Conservation (phyloP, 1,140 invertebrate species). For the Cotesia vestalis region DNA sequence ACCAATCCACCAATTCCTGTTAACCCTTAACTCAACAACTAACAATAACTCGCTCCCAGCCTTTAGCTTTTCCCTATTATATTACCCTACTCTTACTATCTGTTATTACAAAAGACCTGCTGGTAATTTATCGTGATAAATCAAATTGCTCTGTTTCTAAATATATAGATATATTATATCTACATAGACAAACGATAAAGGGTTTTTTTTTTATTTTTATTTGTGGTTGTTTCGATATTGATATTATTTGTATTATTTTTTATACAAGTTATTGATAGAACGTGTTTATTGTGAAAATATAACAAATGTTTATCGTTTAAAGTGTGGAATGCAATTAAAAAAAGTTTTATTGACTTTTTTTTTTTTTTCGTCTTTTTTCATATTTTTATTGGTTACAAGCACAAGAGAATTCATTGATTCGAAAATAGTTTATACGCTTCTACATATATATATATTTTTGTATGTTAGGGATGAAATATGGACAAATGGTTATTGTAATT, state of each 20-base stretch:
- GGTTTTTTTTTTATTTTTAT: not conserved
- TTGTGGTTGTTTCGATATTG: slow-evolving; percentile 7
- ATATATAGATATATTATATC: not conserved
- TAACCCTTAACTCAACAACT: too few species aligned
- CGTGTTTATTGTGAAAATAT: slow-evolving; percentile 10
- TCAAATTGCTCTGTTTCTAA: too few species aligned
- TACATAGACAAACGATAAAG: not conserved
- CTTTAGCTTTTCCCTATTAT: too few species aligned
- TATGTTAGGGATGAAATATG: not conserved
- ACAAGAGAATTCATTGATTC: not conserved
- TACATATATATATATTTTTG: not conserved
- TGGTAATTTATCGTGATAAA: too few species aligned
- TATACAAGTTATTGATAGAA: not conserved
- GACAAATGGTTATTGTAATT: slow-evolving; percentile 17
- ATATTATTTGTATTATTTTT: not conserved
- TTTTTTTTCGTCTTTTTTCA: not conserved
- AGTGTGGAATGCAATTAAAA: not conserved
- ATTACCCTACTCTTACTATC: too few species aligned
- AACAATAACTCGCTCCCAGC: too few species aligned
- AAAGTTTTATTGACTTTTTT: too few species aligned
- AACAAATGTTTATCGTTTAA: not conserved
- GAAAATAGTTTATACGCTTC: not conserved
- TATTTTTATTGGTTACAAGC: not conserved
- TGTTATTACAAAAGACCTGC: too few species aligned
- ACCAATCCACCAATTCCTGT: too few species aligned